A percentile compares a stretch with the other conserved stretches of the same genome.
Conservation (phyloP, 1,140 invertebrate species). For the Ceratitis capitata region DNA sequence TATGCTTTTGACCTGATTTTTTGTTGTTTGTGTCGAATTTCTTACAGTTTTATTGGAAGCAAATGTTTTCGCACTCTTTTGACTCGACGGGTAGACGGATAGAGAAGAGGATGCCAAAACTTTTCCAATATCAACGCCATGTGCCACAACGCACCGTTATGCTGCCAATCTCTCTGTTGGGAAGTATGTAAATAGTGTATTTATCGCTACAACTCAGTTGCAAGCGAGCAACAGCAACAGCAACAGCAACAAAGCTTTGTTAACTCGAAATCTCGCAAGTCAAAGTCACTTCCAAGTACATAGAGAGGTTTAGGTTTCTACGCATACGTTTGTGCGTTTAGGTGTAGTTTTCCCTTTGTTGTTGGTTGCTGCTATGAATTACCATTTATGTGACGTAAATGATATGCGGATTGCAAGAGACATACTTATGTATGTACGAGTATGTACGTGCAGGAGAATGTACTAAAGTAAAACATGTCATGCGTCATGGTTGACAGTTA, state of each 20-base stretch:
- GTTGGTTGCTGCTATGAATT: background rate
- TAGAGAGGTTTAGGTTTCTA: background rate
- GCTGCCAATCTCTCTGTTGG: background rate
- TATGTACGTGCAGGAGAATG: background rate
- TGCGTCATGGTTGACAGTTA: constrained; percentile 35
- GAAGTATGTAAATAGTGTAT: background rate
- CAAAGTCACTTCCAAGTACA: background rate
- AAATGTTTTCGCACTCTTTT: background rate
- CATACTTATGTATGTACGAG: background rate
- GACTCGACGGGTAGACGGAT: too few relatives aligned
- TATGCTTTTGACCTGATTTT: too few relatives aligned
- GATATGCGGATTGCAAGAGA: background rate
- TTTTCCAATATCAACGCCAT: background rate
- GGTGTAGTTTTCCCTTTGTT: background rate
- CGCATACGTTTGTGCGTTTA: background rate
- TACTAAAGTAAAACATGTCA: background rate
- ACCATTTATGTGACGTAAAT: background rate
- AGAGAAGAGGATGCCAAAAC: background rate
- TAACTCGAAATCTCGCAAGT: too few relatives aligned
- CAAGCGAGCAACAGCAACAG: background rate
- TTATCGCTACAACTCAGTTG: background rate
- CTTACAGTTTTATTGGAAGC: background rate
- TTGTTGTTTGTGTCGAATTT: too few relatives aligned
- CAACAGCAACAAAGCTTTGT: too few relatives aligned
- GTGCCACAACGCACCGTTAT: too few relatives aligned